phyloP scores from a whole-genome alignment of 2,113 vertebrate genomes.

The Ia io region DNA sequence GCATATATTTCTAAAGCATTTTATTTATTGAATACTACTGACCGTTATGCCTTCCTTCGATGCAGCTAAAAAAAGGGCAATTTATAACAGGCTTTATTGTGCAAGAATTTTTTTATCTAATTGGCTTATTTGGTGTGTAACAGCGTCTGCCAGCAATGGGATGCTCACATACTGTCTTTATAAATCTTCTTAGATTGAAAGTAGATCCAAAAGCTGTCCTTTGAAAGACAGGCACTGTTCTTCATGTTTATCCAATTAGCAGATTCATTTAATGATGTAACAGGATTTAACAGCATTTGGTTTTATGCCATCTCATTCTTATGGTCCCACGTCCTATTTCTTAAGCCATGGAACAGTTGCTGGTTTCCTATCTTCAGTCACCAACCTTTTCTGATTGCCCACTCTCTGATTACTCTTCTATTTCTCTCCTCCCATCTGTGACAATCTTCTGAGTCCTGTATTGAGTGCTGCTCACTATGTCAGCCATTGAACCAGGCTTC shows the following conservation, averaged over 20 bases:
- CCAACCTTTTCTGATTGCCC: background rate
- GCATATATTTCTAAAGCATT: background rate
- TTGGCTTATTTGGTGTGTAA: background rate
- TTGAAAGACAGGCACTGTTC: background rate
- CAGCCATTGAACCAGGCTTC: background rate
- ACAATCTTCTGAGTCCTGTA: background rate
- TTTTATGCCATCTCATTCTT: background rate
- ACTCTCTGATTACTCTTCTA: background rate
- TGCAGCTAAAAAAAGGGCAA: background rate
- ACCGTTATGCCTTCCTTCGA: background rate
- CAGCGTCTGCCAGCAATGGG: background rate
- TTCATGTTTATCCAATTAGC: background rate
- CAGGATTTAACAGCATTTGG: background rate
- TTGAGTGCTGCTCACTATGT: background rate
- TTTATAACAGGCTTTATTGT: constrained; percentile 9
- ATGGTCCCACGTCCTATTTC: background rate
- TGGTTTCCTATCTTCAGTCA: background rate
- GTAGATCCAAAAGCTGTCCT: background rate
- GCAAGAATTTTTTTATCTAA: background rate
- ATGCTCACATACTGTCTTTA: background rate
- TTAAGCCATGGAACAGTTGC: background rate
- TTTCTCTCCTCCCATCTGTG: background rate
- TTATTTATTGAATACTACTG: background rate
- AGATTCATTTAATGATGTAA: background rate
- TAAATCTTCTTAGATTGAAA: constrained; percentile 15